Base-by-base conservation (phyloP, 2,797 vertebrate genomes). In the Phrynocephalus vlangalii region DNA sequence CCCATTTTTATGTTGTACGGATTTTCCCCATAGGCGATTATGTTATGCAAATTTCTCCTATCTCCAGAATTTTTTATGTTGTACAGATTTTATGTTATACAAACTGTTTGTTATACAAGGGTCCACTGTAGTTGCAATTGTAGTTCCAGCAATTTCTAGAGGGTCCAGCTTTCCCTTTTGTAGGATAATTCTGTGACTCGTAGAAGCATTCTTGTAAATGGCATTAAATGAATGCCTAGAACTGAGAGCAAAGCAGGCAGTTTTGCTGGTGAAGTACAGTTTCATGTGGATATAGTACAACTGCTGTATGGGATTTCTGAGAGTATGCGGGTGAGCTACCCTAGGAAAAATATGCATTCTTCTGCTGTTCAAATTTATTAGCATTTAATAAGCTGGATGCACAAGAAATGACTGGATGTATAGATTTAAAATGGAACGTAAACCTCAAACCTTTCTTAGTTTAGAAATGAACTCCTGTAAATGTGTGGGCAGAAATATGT, bases 401-500 rank as follows among this genome's bases (percentile, higher is more conserved):
- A n/a, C 28, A 22, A 79, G 24, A 15, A 70, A 75, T 91, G 67
- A 22, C 28, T 84, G 68, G 52, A 82, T 75, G 28, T 30, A n/a
- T 48, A 33, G 44, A 50, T 60, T 63, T 79, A 48, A 22, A 81
- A 82, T 16, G 84, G 89, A 8, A 79, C 33, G 84, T 10, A n/a
- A 89, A 26, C 30, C 0, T 0, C 6, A 3, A 60, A 87, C 2
- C 48, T 70, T 60, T 88, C 87, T 3, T 48, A 79, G 73, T 85
- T 84, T 90, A 82, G 28, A 68, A 75, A 82, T 5, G 0, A 50
- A 77, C 91, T 95, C 73, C 88, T 92, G 38, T 92, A 94, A 92
- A 90, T 90, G 91, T 60, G 79, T 18, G 89, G 82, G 79, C 63
- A 94, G 92, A 91, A 90, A 86, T 89, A 85, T 90, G 33, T 92